Conservation (phyloP, 1,140 invertebrate species). For the Patella vulgata region DNA sequence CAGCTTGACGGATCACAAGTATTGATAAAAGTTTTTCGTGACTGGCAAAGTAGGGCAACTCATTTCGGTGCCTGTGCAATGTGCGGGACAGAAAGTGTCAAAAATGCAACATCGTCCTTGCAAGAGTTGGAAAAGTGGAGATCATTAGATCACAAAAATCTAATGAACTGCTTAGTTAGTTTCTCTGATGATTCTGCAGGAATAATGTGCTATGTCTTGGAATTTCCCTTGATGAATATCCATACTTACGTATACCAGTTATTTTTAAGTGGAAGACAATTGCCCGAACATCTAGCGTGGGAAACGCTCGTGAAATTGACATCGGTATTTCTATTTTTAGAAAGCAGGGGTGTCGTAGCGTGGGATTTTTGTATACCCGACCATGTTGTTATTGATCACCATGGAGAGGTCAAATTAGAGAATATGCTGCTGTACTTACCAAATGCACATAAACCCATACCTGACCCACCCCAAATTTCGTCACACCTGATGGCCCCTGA, state of each 20-base stretch:
- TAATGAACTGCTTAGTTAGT: constrained; percentile 38
- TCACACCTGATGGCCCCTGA: constrained; percentile 28
- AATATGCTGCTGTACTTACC: constrained; percentile 49
- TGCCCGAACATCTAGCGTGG: constrained; percentile 42
- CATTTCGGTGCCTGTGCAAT: constrained; percentile 31
- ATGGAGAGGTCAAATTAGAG: constrained; percentile 44
- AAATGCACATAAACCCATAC: constrained; percentile 27
- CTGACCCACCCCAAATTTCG: constrained; percentile 26
- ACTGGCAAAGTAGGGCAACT: constrained; percentile 20
- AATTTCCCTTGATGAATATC: constrained; percentile 43
- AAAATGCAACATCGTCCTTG: constrained; percentile 20
- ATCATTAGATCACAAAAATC: constrained; percentile 34
- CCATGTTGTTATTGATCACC: constrained; percentile 38
- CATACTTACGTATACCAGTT: constrained; percentile 40
- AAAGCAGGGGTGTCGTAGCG: constrained; percentile 34
- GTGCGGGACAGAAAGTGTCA: constrained; percentile 25
- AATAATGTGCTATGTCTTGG: constrained; percentile 36
- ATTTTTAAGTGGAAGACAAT: constrained; percentile 24
- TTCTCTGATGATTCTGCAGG: constrained; percentile 23
- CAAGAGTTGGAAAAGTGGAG: constrained; percentile 41
- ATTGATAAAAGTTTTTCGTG: constrained; percentile 30
- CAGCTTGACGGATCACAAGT: constrained; percentile 41
- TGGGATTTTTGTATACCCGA: constrained; percentile 48
- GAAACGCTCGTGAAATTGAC: constrained; percentile 36
- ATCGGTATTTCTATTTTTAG: constrained; percentile 38